These are phyloP conservation scores for Pogonocichla stellata DNA, from an alignment of 2,113 vertebrate species.

Conservation along the genomic window DNA sequence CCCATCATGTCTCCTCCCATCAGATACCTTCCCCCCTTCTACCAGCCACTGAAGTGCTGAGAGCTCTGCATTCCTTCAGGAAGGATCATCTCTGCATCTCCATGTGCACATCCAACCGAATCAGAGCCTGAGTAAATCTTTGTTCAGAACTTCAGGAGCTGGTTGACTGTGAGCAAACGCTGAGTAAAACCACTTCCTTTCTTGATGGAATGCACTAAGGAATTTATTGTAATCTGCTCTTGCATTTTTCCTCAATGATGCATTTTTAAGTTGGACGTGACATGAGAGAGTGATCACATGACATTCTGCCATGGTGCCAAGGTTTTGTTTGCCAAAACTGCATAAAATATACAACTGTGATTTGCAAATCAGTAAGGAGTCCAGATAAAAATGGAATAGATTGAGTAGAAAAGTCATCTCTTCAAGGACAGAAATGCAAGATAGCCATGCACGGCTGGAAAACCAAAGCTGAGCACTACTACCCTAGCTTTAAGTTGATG, in stretches of 20 bases:
- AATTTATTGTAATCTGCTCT: not conserved
- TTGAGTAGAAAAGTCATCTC: not conserved
- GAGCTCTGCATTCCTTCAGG: not conserved
- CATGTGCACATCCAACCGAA: not conserved
- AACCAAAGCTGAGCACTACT: not conserved
- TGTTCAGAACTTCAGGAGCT: not conserved
- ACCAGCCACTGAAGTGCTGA: not conserved
- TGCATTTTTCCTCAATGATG: not conserved
- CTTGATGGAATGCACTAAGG: not conserved
- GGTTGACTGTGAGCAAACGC: not conserved
- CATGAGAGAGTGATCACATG: not conserved
- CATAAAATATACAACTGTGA: not conserved
- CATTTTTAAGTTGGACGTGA: not conserved
- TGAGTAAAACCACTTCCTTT: not conserved
- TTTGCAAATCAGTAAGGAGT: not conserved
- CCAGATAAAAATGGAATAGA: not conserved
- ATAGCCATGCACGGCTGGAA: not conserved
- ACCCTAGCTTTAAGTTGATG: not conserved
- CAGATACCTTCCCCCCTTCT: not conserved
- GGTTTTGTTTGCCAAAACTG: not conserved
- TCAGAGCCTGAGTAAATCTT: not conserved
- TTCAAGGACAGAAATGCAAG: not conserved
- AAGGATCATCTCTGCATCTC: not conserved
- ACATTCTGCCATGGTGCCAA: not conserved
- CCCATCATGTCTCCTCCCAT: not conserved